Evolutionary conservation across 2,888 invertebrate genomes (phyloP).

Genomic region (Spisula solida): DNA sequence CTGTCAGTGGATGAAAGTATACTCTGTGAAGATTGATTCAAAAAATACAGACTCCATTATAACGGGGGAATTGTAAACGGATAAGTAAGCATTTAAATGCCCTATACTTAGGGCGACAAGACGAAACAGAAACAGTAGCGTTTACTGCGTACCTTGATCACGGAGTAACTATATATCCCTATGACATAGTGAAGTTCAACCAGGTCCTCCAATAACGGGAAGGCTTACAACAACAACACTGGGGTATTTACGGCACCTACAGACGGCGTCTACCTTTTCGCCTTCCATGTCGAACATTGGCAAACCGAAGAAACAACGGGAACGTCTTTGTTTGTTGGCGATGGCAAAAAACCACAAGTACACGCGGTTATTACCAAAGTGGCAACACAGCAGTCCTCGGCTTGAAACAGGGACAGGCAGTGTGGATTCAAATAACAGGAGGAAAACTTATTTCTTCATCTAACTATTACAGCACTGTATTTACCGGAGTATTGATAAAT

Average conservation of each 20-base stretch:
- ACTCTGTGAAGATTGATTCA: no score
- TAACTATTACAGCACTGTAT: no score
- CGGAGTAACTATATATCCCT: constrained; percentile 11
- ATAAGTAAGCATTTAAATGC: no score
- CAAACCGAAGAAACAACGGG: not conserved
- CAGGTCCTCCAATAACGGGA: not conserved
- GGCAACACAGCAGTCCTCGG: no score
- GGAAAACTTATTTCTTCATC: no score
- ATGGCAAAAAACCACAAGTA: not conserved
- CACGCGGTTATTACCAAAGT: not conserved
- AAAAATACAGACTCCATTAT: no score
- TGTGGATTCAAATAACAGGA: no score
- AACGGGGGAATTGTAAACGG: no score
- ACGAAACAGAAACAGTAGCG: not conserved
- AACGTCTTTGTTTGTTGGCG: not conserved
- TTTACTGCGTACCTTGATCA: constrained; percentile 38
- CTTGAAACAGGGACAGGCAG: no score
- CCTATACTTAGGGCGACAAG: not conserved
- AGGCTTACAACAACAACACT: constrained; percentile 2
- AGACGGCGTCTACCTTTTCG: constrained; percentile 37
- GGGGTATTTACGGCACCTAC: constrained; percentile 37
- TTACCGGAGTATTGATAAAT: no score
- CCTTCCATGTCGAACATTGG: not conserved
- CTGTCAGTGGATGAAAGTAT: no score
- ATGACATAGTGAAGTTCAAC: not conserved